Conservation (phyloP, 2,888 invertebrate genomes). For the Leptinotarsa rubiginosa region DNA sequence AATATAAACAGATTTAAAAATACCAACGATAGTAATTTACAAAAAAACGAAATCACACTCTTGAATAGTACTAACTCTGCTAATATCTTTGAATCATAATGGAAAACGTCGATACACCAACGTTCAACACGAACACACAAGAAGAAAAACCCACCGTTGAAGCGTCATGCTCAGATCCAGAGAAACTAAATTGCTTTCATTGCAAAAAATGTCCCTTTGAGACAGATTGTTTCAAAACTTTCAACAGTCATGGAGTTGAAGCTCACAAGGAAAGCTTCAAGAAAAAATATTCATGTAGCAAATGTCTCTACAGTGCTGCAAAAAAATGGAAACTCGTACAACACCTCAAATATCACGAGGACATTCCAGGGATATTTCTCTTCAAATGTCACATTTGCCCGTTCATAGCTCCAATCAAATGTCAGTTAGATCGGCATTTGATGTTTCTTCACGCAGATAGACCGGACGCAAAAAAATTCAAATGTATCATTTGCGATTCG, state of each 20-base stretch:
- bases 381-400: constrained; percentile 24
- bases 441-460: constrained; percentile 27
- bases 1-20: no score
- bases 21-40: no score
- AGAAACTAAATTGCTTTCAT: neutral
- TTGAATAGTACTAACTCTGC: neutral
- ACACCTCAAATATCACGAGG: constrained; percentile 25
- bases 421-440: constrained; percentile 26
- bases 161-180: neutral
- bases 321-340: constrained; percentile 30
- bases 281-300: constrained; percentile 27
- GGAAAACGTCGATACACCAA: neutral
- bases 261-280: constrained; percentile 11
- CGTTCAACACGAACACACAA: neutral
- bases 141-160: neutral
- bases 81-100: neutral
- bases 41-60: no score
- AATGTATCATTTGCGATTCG: constrained; percentile 19
- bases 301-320: constrained; percentile 27
- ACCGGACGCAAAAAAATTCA: constrained; percentile 18
- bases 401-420: constrained; percentile 19
- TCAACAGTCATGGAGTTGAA: neutral
- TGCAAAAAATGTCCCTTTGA: constrained; percentile 13
- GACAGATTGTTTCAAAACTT: constrained; percentile 1
- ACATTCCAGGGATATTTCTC: constrained; percentile 24